Evolutionary conservation across 2,797 vertebrate genomes (phyloP).

Genomic region (Ptychadena robeensis): DNA sequence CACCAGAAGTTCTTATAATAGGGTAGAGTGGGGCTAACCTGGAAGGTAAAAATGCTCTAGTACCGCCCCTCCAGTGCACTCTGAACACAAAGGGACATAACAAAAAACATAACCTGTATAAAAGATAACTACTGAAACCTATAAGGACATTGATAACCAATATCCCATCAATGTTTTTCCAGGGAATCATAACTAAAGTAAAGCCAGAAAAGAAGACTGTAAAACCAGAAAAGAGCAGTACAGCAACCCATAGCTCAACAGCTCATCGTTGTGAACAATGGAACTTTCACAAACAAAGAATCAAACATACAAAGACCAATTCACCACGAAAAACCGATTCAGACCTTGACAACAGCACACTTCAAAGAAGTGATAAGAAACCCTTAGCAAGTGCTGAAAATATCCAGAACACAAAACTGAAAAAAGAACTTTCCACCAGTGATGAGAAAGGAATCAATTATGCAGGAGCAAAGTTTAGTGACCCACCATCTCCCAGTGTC

Average conservation of each 20-base stretch:
- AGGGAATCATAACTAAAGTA: constrained; percentile 78
- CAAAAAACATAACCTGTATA: too few species aligned
- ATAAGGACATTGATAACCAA: too few species aligned
- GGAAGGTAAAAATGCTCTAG: too few species aligned
- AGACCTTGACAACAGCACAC: constrained; percentile 64
- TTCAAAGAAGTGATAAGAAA: constrained; percentile 77
- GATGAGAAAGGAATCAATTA: constrained; percentile 90
- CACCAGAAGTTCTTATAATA: too few species aligned
- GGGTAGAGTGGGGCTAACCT: too few species aligned
- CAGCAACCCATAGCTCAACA: constrained; percentile 69
- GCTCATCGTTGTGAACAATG: constrained; percentile 79
- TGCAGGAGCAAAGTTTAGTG: constrained; percentile 92
- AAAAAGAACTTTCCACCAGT: constrained; percentile 65
- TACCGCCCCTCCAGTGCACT: too few species aligned
- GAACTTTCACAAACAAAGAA: constrained; percentile 77
- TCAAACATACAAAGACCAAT: constrained; percentile 70
- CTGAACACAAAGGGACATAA: too few species aligned
- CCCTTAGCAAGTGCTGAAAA: constrained; percentile 78
- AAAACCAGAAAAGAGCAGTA: constrained; percentile 74
- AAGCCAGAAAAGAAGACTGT: constrained; percentile 74
- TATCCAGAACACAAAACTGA: constrained; percentile 69
- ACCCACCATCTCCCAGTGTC: constrained; percentile 92
- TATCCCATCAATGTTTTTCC: constrained; percentile 62
- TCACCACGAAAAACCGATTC: constrained; percentile 75
- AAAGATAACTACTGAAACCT: too few species aligned